phyloP scores from a whole-genome alignment of 2,888 invertebrate genomes.

The Synergus umbraculus region DNA sequence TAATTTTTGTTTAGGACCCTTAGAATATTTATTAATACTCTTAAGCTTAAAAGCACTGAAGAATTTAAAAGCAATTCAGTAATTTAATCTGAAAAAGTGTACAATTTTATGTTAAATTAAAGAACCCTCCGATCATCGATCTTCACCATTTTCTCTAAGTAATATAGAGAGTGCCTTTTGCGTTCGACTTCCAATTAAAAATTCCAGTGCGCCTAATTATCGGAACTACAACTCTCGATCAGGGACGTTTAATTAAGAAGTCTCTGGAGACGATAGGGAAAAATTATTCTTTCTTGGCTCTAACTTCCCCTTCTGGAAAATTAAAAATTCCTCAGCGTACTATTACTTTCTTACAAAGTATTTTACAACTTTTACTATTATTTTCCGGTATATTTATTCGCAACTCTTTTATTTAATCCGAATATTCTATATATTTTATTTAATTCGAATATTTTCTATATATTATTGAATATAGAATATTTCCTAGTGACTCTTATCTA shows the following conservation, averaged over 20 bases:
- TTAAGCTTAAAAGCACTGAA: neutral
- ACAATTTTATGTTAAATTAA: neutral
- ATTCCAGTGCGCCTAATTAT: slow-evolving; percentile 61
- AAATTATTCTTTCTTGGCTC: neutral
- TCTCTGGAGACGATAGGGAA: slow-evolving; percentile 36
- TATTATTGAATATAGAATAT: too few species aligned
- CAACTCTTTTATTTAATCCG: too few species aligned
- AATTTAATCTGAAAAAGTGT: neutral
- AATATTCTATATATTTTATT: too few species aligned
- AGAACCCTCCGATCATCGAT: neutral
- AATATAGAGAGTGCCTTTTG: neutral
- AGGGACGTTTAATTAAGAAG: slow-evolving; percentile 61
- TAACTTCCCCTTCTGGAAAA: neutral
- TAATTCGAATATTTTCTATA: too few species aligned
- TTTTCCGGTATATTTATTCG: too few species aligned
- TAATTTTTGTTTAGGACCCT: slow-evolving; percentile 47
- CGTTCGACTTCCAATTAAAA: slow-evolving; percentile 57
- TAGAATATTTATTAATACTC: too few species aligned
- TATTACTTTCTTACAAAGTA: too few species aligned
- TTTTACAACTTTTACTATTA: too few species aligned
- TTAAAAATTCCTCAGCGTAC: neutral
- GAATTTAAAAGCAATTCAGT: neutral
- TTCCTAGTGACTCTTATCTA: too few species aligned
- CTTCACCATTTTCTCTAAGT: neutral
- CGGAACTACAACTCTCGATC: slow-evolving; percentile 53